Evolutionary conservation across 2,797 vertebrate genomes (phyloP).

Genomic region (Lepus oiostolus): DNA sequence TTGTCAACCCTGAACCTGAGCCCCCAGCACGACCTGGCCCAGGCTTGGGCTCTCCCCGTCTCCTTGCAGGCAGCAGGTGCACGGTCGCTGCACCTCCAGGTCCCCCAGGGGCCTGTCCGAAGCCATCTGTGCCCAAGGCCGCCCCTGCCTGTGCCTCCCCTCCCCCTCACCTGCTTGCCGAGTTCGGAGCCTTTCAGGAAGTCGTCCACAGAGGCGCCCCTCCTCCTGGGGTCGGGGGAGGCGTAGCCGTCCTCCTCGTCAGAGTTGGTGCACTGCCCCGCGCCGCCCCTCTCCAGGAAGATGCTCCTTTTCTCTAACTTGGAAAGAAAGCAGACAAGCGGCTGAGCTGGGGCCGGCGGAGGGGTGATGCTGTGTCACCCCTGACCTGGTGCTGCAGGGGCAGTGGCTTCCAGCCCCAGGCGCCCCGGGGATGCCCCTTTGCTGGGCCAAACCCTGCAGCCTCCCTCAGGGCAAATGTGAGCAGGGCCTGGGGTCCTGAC

Average conservation of each 20-base stretch:
- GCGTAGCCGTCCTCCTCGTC: constrained; percentile 97
- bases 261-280: constrained; percentile 92
- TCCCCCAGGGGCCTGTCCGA: neutral
- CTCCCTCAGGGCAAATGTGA: fast-evolving
- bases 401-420: no score
- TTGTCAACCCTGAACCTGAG: no score
- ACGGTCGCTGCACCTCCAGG: neutral
- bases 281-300: constrained; percentile 92
- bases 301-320: constrained; percentile 96
- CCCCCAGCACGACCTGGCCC: neutral
- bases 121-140: fast-evolving
- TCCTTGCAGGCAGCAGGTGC: neutral
- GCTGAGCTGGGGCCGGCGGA: neutral
- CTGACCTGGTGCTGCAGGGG: fast-evolving
- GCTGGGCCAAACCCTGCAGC: fast-evolving
- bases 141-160: no score
- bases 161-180: constrained; percentile 92
- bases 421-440: neutral
- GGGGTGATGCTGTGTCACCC: fast-evolving
- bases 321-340: neutral
- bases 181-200: constrained; percentile 97
- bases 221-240: constrained; percentile 91
- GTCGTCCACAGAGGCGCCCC: constrained; percentile 96
- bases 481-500: no score
- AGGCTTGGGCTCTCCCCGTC: neutral